Percentiles rank a stretch among this genome's conserved stretches.
Evolutionary conservation across 2,888 invertebrate genomes (phyloP).

Genomic region (Tetranychus truncatus): DNA sequence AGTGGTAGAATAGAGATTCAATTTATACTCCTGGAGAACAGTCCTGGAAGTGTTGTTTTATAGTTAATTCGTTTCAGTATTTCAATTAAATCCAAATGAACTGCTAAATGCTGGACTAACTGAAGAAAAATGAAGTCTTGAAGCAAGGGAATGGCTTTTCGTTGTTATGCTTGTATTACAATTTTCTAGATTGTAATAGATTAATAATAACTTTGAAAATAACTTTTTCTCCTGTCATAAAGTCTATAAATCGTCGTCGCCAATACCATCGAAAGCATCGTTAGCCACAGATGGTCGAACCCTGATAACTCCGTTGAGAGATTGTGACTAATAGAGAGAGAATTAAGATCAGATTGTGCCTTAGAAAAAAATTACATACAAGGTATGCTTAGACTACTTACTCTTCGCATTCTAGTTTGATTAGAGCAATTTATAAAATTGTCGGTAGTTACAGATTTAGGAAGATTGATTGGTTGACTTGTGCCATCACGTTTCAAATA

Average conservation of each 20-base stretch:
- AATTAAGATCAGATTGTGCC: neutral
- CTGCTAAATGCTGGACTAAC: too few species aligned
- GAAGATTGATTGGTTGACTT: constrained; percentile 30
- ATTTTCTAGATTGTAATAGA: too few species aligned
- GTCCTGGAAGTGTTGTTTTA: too few species aligned
- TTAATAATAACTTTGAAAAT: too few species aligned
- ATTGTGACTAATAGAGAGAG: constrained; percentile 4
- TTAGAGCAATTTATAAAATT: neutral
- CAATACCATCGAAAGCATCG: constrained; percentile 82
- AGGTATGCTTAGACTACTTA: neutral
- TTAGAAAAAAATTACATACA: neutral
- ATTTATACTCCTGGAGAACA: too few species aligned
- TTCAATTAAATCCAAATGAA: too few species aligned
- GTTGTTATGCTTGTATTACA: too few species aligned
- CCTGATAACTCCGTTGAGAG: constrained; percentile 25
- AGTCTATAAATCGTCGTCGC: constrained; percentile 57
- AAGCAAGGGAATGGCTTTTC: neutral
- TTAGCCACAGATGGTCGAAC: constrained; percentile 45
- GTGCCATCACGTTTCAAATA: constrained; percentile 51
- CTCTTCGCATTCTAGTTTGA: neutral
- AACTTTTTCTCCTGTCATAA: too few species aligned
- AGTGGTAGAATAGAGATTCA: too few species aligned
- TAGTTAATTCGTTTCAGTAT: too few species aligned
- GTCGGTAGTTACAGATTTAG: constrained; percentile 28
- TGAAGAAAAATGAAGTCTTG: too few species aligned